These are phyloP conservation scores for Chymomyza procnemis DNA, from an alignment of 2,888 invertebrate species.

Conservation along the genomic window DNA sequence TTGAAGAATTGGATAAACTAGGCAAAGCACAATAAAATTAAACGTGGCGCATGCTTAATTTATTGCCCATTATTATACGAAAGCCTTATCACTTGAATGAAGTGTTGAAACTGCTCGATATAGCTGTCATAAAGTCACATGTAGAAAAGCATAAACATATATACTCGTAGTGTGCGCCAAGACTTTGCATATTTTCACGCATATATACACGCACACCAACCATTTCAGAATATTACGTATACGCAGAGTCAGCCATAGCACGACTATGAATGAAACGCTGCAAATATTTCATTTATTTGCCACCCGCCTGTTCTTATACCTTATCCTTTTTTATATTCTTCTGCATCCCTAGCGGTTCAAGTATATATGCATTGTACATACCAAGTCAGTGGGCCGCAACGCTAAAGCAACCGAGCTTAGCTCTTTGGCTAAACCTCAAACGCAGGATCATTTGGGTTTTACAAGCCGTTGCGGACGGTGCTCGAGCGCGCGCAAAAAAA, in stretches of 20 bases:
- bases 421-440: constrained; percentile 55
- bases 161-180: background rate
- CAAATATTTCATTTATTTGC: constrained; percentile 75
- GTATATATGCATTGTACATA: constrained; percentile 64
- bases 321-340: background rate
- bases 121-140: background rate
- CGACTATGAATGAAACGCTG: constrained; percentile 48
- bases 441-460: constrained; percentile 76
- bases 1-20: background rate
- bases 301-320: constrained; percentile 16
- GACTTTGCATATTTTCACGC: constrained; percentile 61
- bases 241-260: background rate
- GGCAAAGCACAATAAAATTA: background rate
- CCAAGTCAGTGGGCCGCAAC: constrained; percentile 41
- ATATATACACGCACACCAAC: constrained; percentile 16
- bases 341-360: constrained; percentile 28
- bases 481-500: constrained; percentile 46
- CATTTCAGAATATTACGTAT: constrained; percentile 6
- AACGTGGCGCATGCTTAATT: background rate
- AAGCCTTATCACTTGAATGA: background rate
- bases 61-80: background rate
- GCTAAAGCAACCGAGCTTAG: constrained; percentile 72
- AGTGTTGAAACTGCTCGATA: background rate
- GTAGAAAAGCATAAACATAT: background rate
- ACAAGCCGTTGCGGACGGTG: constrained; percentile 68